Evolutionary conservation across 1,140 invertebrate species (phyloP).

Genomic region (Solenopsis fugax): DNA sequence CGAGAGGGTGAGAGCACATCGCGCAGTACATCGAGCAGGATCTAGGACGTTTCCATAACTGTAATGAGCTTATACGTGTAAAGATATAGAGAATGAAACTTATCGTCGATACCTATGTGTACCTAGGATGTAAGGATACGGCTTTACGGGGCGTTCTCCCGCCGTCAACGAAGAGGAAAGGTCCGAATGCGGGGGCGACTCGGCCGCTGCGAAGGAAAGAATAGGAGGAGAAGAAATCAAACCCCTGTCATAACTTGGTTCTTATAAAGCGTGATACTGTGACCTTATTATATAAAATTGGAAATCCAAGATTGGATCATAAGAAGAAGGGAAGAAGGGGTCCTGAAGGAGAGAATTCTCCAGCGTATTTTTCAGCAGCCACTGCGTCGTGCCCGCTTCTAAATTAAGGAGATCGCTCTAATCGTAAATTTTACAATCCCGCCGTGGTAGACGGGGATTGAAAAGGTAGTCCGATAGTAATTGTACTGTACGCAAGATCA

Average conservation of each 20-base stretch:
- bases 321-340: no score
- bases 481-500: constrained; percentile 73
- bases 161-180: constrained; percentile 43
- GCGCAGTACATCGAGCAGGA: constrained; percentile 75
- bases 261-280: no score
- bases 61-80: constrained; percentile 86
- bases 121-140: constrained; percentile 82
- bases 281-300: no score
- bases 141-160: constrained; percentile 76
- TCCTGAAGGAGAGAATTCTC: not conserved
- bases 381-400: constrained; percentile 53
- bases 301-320: no score
- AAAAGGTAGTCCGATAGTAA: constrained; percentile 71
- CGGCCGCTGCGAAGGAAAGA: constrained; percentile 55
- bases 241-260: no score
- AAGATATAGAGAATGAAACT: constrained; percentile 77
- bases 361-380: constrained; percentile 51
- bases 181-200: constrained; percentile 59
- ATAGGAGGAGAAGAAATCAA: not conserved
- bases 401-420: constrained; percentile 68
- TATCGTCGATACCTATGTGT: constrained; percentile 85
- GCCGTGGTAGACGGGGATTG: constrained; percentile 62
- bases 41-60: constrained; percentile 83
- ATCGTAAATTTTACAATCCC: constrained; percentile 79
- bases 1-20: constrained; percentile 73